Evolutionary conservation across 2,888 invertebrate species (phyloP).

Genomic region (Villa cingulata): DNA sequence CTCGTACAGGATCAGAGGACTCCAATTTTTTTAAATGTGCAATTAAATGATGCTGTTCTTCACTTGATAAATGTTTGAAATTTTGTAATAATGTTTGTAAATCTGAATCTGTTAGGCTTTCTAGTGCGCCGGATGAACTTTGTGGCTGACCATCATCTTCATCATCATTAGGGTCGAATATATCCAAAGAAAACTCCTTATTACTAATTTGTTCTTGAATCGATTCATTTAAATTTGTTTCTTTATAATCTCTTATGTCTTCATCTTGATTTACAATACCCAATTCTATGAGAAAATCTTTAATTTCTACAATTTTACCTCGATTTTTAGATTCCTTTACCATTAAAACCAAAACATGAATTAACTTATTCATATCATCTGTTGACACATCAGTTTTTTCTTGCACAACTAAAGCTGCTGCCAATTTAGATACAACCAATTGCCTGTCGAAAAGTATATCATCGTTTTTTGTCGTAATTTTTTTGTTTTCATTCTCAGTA

Average conservation of each 20-base stretch:
- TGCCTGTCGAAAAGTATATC: slow-evolving; percentile 60
- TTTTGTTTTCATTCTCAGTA: slow-evolving; percentile 23
- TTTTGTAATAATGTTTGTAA: slow-evolving; percentile 66
- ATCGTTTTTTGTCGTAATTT: slow-evolving; percentile 31
- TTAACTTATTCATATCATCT: slow-evolving; percentile 61
- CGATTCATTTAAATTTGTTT: slow-evolving; percentile 24
- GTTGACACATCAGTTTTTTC: slow-evolving; percentile 70
- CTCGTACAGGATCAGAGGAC: slow-evolving; percentile 59
- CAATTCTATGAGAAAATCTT: slow-evolving; percentile 19
- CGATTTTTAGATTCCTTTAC: slow-evolving; percentile 43
- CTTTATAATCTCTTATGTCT: slow-evolving; percentile 23
- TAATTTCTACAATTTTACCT: slow-evolving; percentile 7
- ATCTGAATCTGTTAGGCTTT: slow-evolving; percentile 65
- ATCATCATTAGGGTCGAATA: not conserved
- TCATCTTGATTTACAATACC: slow-evolving; percentile 18
- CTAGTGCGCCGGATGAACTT: slow-evolving; percentile 43
- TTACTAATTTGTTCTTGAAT: slow-evolving; percentile 23
- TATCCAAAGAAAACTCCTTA: slow-evolving; percentile 15
- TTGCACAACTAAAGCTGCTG: slow-evolving; percentile 61
- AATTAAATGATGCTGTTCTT: slow-evolving; percentile 72
- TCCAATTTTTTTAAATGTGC: slow-evolving; percentile 70
- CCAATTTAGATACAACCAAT: slow-evolving; percentile 68
- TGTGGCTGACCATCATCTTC: slow-evolving; percentile 17
- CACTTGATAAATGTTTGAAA: slow-evolving; percentile 63
- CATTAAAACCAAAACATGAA: slow-evolving; percentile 65